A percentile compares a stretch with the other conserved stretches of the same genome.
These are phyloP conservation scores for Acrocephalus scirpaceus DNA, from an alignment of 2,797 vertebrate genomes.

Conservation along the genomic window DNA sequence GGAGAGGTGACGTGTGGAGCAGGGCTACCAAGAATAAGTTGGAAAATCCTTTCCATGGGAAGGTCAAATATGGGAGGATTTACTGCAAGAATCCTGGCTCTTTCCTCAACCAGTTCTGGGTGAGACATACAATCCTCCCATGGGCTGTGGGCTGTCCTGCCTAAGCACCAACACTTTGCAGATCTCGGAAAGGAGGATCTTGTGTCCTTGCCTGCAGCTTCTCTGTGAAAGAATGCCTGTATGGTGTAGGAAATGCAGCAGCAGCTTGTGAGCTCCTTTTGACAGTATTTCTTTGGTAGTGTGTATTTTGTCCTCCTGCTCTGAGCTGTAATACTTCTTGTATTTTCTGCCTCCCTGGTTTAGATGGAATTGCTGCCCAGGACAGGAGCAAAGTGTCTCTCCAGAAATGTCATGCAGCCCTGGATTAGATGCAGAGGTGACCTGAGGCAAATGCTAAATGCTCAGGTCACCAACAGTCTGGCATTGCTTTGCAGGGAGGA, in stretches of 20 bases:
- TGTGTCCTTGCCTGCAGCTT: conserved; percentile 65
- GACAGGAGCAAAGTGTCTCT: neutral
- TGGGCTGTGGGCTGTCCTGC: neutral
- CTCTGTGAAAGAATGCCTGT: conserved; percentile 58
- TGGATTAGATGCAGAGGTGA: conserved; percentile 80
- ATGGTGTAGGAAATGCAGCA: neutral
- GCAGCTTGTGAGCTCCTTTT: neutral
- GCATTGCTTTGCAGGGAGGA: neutral
- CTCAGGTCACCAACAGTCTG: conserved; percentile 69
- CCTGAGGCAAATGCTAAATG: conserved; percentile 52
- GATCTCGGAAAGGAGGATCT: neutral
- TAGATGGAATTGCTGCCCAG: neutral
- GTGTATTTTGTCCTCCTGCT: neutral
- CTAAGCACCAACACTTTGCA: neutral
- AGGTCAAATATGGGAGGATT: neutral
- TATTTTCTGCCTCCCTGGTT: neutral
- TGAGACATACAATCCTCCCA: neutral
- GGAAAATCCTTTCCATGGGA: neutral
- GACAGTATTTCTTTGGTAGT: neutral
- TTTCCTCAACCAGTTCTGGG: neutral
- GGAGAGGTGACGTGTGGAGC: neutral
- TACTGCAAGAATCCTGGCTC: neutral
- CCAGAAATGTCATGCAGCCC: conserved; percentile 63
- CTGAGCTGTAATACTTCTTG: neutral
- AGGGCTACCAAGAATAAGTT: neutral